Evolutionary conservation across 2,888 invertebrate species (phyloP).

Genomic region (Uloborus plumipes): DNA sequence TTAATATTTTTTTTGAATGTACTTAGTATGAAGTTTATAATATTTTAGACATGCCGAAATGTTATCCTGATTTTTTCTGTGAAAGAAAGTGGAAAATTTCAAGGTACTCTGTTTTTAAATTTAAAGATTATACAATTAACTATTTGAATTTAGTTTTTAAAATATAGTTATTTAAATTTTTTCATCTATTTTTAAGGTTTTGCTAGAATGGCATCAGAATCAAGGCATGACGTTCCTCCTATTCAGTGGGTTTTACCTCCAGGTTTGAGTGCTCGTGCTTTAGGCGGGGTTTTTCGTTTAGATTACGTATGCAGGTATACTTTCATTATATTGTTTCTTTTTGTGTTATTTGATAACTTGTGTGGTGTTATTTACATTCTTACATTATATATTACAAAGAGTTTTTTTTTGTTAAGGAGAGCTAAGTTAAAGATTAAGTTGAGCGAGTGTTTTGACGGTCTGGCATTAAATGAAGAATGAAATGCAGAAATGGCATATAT

Average conservation of each 20-base stretch:
- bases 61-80: constrained; percentile 96
- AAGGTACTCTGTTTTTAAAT: constrained; percentile 70
- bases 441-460: too few species aligned
- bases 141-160: background rate
- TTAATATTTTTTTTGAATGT: too few species aligned
- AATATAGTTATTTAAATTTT: background rate
- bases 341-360: constrained; percentile 13
- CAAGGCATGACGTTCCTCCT: constrained; percentile 88
- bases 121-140: background rate
- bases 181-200: constrained; percentile 78
- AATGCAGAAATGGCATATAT: too few species aligned
- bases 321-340: constrained; percentile 21
- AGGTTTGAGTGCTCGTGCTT: constrained; percentile 89
- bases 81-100: constrained; percentile 92
- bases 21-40: background rate
- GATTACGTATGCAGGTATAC: constrained; percentile 90
- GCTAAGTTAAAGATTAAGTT: too few species aligned
- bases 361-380: background rate
- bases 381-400: too few species aligned
- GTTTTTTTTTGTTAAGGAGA: too few species aligned
- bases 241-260: constrained; percentile 95
- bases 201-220: constrained; percentile 89
- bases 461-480: too few species aligned
- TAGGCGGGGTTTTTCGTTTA: constrained; percentile 95
- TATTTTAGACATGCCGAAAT: constrained; percentile 83